phyloP scores from a whole-genome alignment of 2,888 invertebrate genomes.

The Emmelina monodactyla region DNA sequence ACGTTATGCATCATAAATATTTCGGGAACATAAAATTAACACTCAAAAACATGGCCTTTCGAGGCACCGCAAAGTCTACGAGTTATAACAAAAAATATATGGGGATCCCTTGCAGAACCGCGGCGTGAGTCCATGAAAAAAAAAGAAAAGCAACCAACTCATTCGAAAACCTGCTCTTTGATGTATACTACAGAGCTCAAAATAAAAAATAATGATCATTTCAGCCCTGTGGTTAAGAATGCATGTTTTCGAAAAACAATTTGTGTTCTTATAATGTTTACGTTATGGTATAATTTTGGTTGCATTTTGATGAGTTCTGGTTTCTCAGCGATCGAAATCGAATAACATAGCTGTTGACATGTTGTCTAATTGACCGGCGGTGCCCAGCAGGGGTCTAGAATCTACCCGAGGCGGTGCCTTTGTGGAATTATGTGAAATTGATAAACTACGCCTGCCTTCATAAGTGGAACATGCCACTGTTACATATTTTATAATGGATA shows the following conservation, averaged over 20 bases:
- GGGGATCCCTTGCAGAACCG: slow-evolving; percentile 54
- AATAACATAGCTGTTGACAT: slow-evolving; percentile 66
- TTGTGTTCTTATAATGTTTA: slow-evolving; percentile 21
- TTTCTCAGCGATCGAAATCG: slow-evolving; percentile 37
- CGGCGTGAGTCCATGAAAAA: slow-evolving; percentile 30
- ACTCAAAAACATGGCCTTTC: slow-evolving; percentile 60
- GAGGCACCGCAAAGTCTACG: slow-evolving; percentile 63
- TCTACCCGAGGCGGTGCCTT: slow-evolving; percentile 53
- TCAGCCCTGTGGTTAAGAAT: background rate
- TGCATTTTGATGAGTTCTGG: slow-evolving; percentile 17
- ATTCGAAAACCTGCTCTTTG: too few relatives aligned
- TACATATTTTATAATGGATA: slow-evolving; percentile 28
- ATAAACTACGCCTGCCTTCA: slow-evolving; percentile 57
- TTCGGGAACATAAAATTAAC: slow-evolving; percentile 66
- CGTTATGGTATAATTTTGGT: slow-evolving; percentile 43
- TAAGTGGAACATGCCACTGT: slow-evolving; percentile 62
- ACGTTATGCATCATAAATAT: slow-evolving; percentile 66
- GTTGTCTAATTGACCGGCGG: slow-evolving; percentile 66
- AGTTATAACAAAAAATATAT: slow-evolving; percentile 46
- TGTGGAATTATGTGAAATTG: slow-evolving; percentile 61
- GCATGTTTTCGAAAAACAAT: background rate
- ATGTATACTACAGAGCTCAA: too few relatives aligned
- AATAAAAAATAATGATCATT: too few relatives aligned
- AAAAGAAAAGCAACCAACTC: too few relatives aligned
- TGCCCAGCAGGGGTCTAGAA: slow-evolving; percentile 55